Conservation (phyloP, 92 coral and sea anemone species). For the Pocillopora grandis region DNA sequence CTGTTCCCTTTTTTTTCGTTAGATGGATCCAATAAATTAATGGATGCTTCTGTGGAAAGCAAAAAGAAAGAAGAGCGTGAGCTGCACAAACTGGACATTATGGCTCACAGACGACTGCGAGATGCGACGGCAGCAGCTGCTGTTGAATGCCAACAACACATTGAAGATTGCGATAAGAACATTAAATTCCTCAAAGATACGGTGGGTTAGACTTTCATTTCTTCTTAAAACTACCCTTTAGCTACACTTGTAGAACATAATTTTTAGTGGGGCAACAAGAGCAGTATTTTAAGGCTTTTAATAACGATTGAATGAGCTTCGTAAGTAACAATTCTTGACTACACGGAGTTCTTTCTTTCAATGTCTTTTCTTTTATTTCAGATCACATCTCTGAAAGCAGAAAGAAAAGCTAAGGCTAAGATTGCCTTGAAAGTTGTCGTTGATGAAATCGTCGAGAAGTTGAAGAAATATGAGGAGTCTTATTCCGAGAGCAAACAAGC, state of each 20-base stretch:
- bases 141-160: slow-evolving; percentile 64
- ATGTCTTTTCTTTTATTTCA: slow-evolving; percentile 11
- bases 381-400: slow-evolving; percentile 60
- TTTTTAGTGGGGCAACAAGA: too few relatives aligned
- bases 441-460: slow-evolving; percentile 56
- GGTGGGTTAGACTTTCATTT: slow-evolving; percentile 40
- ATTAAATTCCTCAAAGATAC: slow-evolving; percentile 47
- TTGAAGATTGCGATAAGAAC: slow-evolving; percentile 59
- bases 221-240: too few relatives aligned
- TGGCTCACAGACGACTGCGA: slow-evolving; percentile 77
- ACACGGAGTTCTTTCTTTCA: background rate
- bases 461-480: slow-evolving; percentile 51
- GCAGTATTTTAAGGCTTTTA: too few relatives aligned
- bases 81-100: slow-evolving; percentile 71
- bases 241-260: too few relatives aligned
- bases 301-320: too few relatives aligned
- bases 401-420: slow-evolving; percentile 58
- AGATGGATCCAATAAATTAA: slow-evolving; percentile 81
- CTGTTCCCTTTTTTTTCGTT: background rate
- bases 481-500: slow-evolving; percentile 53
- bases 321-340: background rate
- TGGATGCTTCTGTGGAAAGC: slow-evolving; percentile 74
- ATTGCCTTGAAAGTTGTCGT: slow-evolving; percentile 62
- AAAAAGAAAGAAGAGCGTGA: slow-evolving; percentile 68
- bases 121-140: slow-evolving; percentile 86